These are phyloP conservation scores for Mamestra configurata DNA, from an alignment of 1,140 invertebrate species.

Conservation along the genomic window DNA sequence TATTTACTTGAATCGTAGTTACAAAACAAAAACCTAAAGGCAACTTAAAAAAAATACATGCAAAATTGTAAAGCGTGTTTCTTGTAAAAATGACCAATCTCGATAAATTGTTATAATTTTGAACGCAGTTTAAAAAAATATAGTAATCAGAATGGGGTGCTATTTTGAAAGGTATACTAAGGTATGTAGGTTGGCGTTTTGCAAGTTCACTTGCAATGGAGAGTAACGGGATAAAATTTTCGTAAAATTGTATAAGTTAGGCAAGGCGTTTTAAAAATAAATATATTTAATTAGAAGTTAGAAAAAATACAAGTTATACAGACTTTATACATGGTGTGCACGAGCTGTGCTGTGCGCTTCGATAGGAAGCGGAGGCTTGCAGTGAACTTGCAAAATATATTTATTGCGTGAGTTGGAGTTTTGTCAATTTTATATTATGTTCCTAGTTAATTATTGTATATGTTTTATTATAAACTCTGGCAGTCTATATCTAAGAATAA, in stretches of 20 bases:
- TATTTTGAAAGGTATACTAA: conserved; percentile 83
- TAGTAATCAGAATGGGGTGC: conserved; percentile 80
- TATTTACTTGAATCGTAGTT: background rate
- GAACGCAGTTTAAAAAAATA: conserved; percentile 56
- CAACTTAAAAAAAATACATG: background rate
- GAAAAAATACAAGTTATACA: background rate
- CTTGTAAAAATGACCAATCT: conserved; percentile 58
- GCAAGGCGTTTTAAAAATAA: conserved; percentile 11
- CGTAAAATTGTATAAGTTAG: conserved; percentile 4
- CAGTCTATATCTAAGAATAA: conserved; percentile 27
- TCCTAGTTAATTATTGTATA: conserved; percentile 64
- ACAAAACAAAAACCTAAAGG: conserved; percentile 3
- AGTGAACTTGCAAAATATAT: conserved; percentile 65
- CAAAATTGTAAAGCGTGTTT: conserved; percentile 19
- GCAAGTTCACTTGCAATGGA: conserved; percentile 66
- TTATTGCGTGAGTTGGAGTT: conserved; percentile 72
- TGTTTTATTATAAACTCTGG: conserved; percentile 16
- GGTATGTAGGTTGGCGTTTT: conserved; percentile 65
- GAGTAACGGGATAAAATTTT: conserved; percentile 6
- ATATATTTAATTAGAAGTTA: conserved; percentile 5
- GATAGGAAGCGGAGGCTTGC: conserved; percentile 50
- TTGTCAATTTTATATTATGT: conserved; percentile 81
- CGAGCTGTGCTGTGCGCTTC: no score
- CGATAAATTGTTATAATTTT: conserved; percentile 57
- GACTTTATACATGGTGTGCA: conserved; percentile 1